A percentile compares a stretch with the other conserved stretches of the same genome.
Evolutionary conservation across 2,888 invertebrate genomes (phyloP).

Genomic region (Polietes domitor): DNA sequence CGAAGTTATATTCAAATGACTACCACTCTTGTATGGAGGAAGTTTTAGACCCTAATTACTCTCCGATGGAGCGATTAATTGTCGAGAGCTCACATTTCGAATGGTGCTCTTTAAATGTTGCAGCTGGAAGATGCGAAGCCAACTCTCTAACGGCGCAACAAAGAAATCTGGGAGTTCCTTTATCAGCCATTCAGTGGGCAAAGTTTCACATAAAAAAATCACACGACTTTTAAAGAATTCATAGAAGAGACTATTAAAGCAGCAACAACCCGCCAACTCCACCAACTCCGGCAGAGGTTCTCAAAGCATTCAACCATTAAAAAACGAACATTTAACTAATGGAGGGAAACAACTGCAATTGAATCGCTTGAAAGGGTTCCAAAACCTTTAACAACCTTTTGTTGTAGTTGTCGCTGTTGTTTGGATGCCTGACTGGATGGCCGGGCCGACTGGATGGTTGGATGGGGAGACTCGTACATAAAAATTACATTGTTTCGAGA

Average conservation of each 20-base stretch:
- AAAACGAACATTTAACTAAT: constrained; percentile 33
- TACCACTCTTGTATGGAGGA: too few relatives aligned
- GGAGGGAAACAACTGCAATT: constrained; percentile 34
- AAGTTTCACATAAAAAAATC: constrained; percentile 20
- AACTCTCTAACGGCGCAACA: background rate
- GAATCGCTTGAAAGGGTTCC: constrained; percentile 23
- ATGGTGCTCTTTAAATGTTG: background rate
- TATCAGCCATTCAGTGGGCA: constrained; percentile 1
- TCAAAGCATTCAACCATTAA: background rate
- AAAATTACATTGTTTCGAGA: constrained; percentile 38
- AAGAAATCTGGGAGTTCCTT: background rate
- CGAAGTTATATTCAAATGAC: too few relatives aligned
- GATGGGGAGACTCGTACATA: constrained; percentile 23
- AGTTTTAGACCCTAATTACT: too few relatives aligned
- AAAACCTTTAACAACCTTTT: constrained; percentile 40
- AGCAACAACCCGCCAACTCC: too few relatives aligned
- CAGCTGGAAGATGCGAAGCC: background rate
- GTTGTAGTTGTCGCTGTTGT: constrained; percentile 13
- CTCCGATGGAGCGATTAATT: too few relatives aligned
- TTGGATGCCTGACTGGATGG: background rate
- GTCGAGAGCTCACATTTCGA: too few relatives aligned
- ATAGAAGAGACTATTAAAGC: background rate
- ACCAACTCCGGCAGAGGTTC: constrained; percentile 14
- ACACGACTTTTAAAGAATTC: constrained; percentile 23
- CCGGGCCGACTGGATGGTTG: background rate